Percentiles rank a stretch among this genome's conserved stretches.
These are phyloP conservation scores for Emydura subglobosa DNA, from an alignment of 2,113 vertebrate species.

Conservation along the genomic window DNA sequence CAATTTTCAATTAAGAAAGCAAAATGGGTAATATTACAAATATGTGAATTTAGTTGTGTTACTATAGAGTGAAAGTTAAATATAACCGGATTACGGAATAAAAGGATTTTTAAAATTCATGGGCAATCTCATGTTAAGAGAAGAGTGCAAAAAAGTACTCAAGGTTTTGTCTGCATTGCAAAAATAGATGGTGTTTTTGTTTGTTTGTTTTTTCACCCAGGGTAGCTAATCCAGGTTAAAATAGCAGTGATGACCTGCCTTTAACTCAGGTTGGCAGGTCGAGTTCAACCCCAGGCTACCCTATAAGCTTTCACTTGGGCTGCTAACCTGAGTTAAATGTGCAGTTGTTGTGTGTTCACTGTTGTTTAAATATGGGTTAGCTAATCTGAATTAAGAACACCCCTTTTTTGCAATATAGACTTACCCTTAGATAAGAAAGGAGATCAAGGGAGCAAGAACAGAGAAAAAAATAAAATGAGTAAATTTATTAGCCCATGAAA, in stretches of 20 bases:
- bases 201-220: too few species aligned
- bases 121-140: not conserved
- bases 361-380: not conserved
- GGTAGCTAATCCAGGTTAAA: too few species aligned
- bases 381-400: not conserved
- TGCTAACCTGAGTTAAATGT: not conserved
- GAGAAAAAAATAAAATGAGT: not conserved
- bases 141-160: not conserved
- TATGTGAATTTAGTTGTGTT: not conserved
- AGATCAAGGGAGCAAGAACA: not conserved
- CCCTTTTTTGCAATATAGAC: not conserved
- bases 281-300: not conserved
- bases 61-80: not conserved
- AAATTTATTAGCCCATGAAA: not conserved
- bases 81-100: not conserved
- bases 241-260: too few species aligned
- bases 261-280: too few species aligned
- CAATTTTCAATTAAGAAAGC: constrained; percentile 6
- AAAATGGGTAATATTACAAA: not conserved
- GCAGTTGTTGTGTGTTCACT: not conserved
- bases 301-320: not conserved
- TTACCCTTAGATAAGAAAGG: not conserved
- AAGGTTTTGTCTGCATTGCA: too few species aligned
- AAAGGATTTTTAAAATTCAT: not conserved
- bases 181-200: too few species aligned